Conservation (phyloP, 2,888 invertebrate species). For the Suillia variegata region DNA sequence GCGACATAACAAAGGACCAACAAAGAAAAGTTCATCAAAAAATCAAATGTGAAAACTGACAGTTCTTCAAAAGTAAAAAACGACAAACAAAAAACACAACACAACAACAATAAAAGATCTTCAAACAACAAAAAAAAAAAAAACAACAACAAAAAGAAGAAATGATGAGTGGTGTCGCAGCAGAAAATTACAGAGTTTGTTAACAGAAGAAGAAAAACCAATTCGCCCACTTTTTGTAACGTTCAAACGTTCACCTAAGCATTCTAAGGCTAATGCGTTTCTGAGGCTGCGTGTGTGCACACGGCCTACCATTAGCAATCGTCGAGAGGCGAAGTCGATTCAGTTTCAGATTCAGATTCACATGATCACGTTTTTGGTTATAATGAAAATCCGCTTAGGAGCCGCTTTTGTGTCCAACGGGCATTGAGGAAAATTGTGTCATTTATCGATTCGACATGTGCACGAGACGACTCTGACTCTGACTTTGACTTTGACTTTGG, state of each 20-base stretch:
- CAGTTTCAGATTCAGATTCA: too few species aligned
- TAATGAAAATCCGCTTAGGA: neutral
- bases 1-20: neutral
- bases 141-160: neutral
- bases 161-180: too few species aligned
- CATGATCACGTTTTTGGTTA: neutral
- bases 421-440: constrained; percentile 10
- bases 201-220: neutral
- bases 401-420: neutral
- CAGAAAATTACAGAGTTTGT: constrained; percentile 1
- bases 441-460: constrained; percentile 15
- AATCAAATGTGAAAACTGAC: neutral
- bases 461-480: too few species aligned
- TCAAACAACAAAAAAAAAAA: neutral
- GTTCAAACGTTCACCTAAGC: too few species aligned
- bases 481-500: neutral
- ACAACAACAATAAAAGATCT: neutral
- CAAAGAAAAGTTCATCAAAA: constrained; percentile 14
- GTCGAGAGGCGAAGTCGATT: neutral
- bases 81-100: neutral
- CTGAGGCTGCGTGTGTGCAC: neutral
- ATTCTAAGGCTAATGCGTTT: neutral
- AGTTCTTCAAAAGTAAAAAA: neutral
- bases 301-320: neutral
- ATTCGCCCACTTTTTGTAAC: neutral